Evolutionary conservation across 2,888 invertebrate genomes (phyloP).

Genomic region (Drosophila sordidapex): DNA sequence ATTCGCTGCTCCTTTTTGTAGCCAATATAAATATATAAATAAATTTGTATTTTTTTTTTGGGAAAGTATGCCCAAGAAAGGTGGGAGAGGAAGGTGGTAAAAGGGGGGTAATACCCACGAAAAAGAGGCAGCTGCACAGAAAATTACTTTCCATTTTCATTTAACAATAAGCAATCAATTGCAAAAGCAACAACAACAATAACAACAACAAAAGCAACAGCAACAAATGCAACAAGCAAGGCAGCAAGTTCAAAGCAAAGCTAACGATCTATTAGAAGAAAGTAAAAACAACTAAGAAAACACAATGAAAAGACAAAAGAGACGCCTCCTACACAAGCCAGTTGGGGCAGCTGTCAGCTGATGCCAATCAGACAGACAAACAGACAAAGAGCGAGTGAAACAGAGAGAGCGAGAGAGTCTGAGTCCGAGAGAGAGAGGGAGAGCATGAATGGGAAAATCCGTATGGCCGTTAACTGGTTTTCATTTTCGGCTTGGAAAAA

Average conservation of each 20-base stretch:
- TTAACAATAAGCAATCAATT: slow-evolving; percentile 80
- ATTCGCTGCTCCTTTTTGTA: slow-evolving; percentile 9
- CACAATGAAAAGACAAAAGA: slow-evolving; percentile 59
- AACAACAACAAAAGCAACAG: slow-evolving; percentile 16
- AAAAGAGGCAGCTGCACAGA: slow-evolving; percentile 62
- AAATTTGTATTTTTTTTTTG: slow-evolving; percentile 15
- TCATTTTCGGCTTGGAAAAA: slow-evolving; percentile 78
- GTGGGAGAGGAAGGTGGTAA: not conserved
- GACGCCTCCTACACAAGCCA: slow-evolving; percentile 65
- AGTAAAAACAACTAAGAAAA: slow-evolving; percentile 73
- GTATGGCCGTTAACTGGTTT: slow-evolving; percentile 71
- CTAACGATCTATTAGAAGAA: slow-evolving; percentile 80
- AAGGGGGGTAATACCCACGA: slow-evolving; percentile 22
- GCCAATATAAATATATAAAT: not conserved
- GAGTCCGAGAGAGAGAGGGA: not conserved
- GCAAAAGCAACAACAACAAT: slow-evolving; percentile 37
- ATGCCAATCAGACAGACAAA: slow-evolving; percentile 60
- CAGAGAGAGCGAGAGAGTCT: slow-evolving; percentile 1
- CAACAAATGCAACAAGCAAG: slow-evolving; percentile 18
- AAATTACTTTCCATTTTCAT: slow-evolving; percentile 80
- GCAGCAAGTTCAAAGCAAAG: slow-evolving; percentile 75
- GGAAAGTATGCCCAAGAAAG: slow-evolving; percentile 36
- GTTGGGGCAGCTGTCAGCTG: slow-evolving; percentile 73
- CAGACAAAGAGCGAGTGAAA: slow-evolving; percentile 1
- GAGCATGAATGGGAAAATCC: slow-evolving; percentile 61